A percentile compares a stretch with the other conserved stretches of the same genome.
phyloP scores from a whole-genome alignment of 2,113 vertebrate species.

The Eurystomus gularis region DNA sequence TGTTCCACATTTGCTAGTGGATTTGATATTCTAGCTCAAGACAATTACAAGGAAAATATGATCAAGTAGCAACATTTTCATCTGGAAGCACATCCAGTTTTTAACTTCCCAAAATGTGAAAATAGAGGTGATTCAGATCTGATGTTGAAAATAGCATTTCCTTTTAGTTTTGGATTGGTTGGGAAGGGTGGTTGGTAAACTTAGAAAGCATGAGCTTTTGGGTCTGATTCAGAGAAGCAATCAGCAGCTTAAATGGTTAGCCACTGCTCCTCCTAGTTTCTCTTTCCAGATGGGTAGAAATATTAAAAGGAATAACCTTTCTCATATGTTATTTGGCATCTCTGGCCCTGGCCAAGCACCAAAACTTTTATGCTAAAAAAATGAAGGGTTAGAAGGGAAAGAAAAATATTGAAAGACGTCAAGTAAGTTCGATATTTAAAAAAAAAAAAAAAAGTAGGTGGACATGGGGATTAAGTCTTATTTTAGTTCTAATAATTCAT shows the following conservation, averaged over 20 bases:
- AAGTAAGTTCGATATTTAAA: not conserved
- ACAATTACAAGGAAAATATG: not conserved
- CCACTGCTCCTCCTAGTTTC: not conserved
- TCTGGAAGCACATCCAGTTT: not conserved
- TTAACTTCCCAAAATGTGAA: not conserved
- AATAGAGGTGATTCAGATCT: not conserved
- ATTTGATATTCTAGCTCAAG: not conserved
- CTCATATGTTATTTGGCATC: not conserved
- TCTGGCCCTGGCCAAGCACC: not conserved
- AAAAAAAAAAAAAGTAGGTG: not conserved
- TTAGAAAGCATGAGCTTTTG: not conserved
- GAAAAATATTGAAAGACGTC: not conserved
- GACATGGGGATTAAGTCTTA: not conserved
- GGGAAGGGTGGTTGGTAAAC: not conserved
- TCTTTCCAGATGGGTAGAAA: constrained; percentile 23
- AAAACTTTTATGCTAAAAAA: not conserved
- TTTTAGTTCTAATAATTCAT: constrained; percentile 11
- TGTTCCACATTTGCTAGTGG: not conserved
- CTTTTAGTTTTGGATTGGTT: not conserved
- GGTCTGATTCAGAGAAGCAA: constrained; percentile 3
- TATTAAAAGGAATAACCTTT: not conserved
- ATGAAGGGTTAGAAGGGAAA: not conserved
- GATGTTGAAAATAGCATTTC: not conserved
- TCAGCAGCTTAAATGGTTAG: not conserved
- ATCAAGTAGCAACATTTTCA: not conserved